A percentile compares a stretch with the other conserved stretches of the same genome.
These are phyloP conservation scores for Microcebus murinus DNA, from an alignment of 2,113 vertebrate species.

Conservation along the genomic window DNA sequence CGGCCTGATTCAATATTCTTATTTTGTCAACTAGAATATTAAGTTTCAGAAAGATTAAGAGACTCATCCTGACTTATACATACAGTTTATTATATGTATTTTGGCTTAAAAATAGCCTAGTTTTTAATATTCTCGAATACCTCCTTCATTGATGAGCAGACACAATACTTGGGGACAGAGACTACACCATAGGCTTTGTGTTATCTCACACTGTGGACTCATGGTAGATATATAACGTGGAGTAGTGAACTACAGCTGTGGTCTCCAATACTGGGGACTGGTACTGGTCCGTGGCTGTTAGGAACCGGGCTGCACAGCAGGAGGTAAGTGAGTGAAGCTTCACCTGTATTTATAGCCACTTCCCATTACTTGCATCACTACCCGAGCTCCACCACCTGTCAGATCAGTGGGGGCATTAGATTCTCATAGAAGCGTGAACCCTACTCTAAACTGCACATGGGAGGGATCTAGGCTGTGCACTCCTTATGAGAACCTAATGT, in stretches of 20 bases:
- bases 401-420: too few species aligned
- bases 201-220: background rate
- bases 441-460: too few species aligned
- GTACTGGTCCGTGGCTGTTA: too few species aligned
- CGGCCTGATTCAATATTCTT: background rate
- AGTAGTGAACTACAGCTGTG: background rate
- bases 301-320: too few species aligned
- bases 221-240: background rate
- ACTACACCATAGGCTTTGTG: background rate
- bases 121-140: background rate
- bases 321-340: too few species aligned
- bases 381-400: too few species aligned
- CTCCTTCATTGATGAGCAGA: background rate
- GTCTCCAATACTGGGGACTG: too few species aligned
- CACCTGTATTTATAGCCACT: too few species aligned
- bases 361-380: too few species aligned
- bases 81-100: background rate
- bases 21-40: background rate
- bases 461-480: too few species aligned
- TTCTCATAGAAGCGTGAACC: too few species aligned
- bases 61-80: background rate
- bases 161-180: background rate
- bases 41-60: background rate
- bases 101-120: background rate
- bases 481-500: too few species aligned